phyloP scores from a whole-genome alignment of 2,797 vertebrate genomes.

The Enteromius argenteus region DNA sequence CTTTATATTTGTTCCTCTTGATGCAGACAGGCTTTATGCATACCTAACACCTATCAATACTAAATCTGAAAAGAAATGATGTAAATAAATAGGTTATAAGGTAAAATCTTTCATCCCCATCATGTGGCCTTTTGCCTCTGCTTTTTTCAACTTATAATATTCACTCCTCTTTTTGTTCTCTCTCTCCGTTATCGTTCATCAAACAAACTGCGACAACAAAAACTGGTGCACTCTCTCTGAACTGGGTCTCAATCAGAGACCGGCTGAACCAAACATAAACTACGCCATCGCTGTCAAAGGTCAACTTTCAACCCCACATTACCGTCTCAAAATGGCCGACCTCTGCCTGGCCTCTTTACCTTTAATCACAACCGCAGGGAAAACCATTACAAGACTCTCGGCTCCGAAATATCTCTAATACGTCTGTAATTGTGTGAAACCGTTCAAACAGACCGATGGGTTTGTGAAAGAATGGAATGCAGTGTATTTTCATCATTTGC shows the following conservation, averaged over 20 bases:
- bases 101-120: not conserved
- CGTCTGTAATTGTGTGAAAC: constrained; percentile 44
- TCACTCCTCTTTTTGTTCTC: constrained; percentile 44
- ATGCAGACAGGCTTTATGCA: not conserved
- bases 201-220: constrained; percentile 73
- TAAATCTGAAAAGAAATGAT: not conserved
- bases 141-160: constrained; percentile 29
- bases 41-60: not conserved
- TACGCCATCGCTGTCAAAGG: constrained; percentile 43
- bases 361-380: constrained; percentile 56
- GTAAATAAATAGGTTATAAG: not conserved
- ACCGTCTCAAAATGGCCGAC: constrained; percentile 45
- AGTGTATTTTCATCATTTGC: constrained; percentile 52
- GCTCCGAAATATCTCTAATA: constrained; percentile 52
- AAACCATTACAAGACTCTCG: constrained; percentile 52
- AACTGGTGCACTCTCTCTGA: constrained; percentile 80
- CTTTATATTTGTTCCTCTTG: constrained; percentile 3
- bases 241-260: constrained; percentile 71
- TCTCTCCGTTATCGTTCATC: constrained; percentile 81
- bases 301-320: constrained; percentile 48
- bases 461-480: constrained; percentile 52
- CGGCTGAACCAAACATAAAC: constrained; percentile 48
- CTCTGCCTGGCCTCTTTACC: constrained; percentile 52
- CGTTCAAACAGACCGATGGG: constrained; percentile 38
- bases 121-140: not conserved